These are phyloP conservation scores for Eurytoma adleriae DNA, from an alignment of 2,888 invertebrate species.

Conservation along the genomic window DNA sequence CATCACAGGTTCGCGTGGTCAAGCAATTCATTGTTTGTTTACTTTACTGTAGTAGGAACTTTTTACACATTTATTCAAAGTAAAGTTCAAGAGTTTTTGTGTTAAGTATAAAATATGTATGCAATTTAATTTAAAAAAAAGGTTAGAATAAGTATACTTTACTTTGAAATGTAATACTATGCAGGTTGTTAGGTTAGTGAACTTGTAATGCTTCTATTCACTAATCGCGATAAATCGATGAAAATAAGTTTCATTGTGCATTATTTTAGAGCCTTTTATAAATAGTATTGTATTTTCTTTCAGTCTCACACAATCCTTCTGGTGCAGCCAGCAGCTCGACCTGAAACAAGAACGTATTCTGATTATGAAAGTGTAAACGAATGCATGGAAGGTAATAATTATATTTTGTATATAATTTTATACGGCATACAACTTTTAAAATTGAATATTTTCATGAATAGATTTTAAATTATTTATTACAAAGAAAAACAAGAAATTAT, in stretches of 20 bases:
- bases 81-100: too few species aligned
- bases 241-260: not conserved
- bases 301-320: conserved; percentile 98
- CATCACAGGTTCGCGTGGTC: too few species aligned
- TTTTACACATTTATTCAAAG: too few species aligned
- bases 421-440: too few species aligned
- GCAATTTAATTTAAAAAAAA: too few species aligned
- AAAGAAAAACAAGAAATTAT: too few species aligned
- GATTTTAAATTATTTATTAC: not conserved
- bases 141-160: too few species aligned
- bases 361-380: conserved; percentile 99
- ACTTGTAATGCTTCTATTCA: not conserved
- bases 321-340: conserved; percentile 94
- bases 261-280: not conserved
- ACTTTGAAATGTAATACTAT: too few species aligned
- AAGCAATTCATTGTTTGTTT: too few species aligned
- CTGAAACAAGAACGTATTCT: conserved; percentile 97
- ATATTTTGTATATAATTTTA: not conserved
- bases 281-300: conserved; percentile 65
- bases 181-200: not conserved
- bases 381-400: conserved; percentile 91
- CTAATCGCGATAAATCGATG: not conserved
- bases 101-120: too few species aligned
- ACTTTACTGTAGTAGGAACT: too few species aligned
- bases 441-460: not conserved